A percentile compares a stretch with the other conserved stretches of the same genome.
Conservation (phyloP, 1,140 invertebrate genomes). For the Trissolcus basalis region DNA sequence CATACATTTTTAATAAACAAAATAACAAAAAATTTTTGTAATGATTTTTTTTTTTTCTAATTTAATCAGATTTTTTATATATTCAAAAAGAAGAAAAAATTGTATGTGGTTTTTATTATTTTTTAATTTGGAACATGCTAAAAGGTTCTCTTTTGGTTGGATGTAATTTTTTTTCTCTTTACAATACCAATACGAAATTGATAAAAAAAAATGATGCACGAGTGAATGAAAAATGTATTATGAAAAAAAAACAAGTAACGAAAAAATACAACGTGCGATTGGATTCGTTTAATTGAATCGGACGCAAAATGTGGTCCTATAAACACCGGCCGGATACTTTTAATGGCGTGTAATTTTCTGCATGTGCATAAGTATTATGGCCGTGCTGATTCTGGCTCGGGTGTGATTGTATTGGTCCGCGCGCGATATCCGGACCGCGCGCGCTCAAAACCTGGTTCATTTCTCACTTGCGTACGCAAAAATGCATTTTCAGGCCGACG, state of each 20-base stretch:
- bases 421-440: conserved; percentile 26
- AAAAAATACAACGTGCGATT: background rate
- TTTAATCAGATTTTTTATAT: no score
- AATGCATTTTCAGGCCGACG: conserved; percentile 39
- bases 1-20: no score
- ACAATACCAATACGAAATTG: no score
- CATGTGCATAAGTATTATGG: conserved; percentile 14
- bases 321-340: conserved; percentile 40
- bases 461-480: conserved; percentile 39
- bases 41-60: no score
- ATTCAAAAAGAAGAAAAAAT: no score
- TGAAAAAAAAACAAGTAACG: background rate
- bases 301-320: conserved; percentile 36
- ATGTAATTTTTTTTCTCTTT: no score
- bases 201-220: no score
- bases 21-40: no score
- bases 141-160: no score
- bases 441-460: conserved; percentile 49
- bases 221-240: no score
- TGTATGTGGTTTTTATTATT: no score
- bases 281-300: conserved; percentile 27
- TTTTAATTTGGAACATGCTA: no score
- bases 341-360: conserved; percentile 43
- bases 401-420: conserved; percentile 19
- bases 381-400: conserved; percentile 28